Evolutionary conservation across 2,113 vertebrate species (phyloP).

Genomic region (Nanorana parkeri): DNA sequence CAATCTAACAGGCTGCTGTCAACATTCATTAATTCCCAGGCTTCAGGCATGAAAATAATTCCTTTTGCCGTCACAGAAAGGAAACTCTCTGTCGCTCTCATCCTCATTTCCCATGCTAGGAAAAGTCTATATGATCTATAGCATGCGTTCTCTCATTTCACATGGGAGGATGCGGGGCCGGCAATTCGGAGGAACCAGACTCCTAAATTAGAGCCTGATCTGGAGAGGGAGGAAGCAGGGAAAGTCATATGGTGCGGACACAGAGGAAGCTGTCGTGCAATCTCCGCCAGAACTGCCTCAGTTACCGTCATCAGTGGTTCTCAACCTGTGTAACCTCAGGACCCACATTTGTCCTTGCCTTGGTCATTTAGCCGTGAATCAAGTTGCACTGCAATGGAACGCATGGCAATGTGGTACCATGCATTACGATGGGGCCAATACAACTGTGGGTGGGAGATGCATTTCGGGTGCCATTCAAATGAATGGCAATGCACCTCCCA

Average conservation of each 20-base stretch:
- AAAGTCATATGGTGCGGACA: conserved; percentile 3
- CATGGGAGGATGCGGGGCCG: not conserved
- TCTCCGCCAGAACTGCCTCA: not conserved
- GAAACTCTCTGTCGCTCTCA: not conserved
- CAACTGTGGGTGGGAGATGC: no score
- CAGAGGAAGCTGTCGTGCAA: not conserved
- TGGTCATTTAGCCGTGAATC: no score
- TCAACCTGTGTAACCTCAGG: no score
- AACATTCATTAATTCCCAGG: not conserved
- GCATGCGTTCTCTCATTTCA: not conserved
- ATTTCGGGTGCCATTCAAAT: no score
- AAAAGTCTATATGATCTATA: not conserved
- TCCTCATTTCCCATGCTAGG: not conserved
- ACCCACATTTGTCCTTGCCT: no score
- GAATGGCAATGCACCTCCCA: no score
- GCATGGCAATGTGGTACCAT: no score
- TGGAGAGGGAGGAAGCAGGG: conserved; percentile 2
- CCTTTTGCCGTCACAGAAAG: not conserved
- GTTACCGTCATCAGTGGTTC: not conserved
- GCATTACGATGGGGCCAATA: no score
- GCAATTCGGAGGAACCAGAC: conserved; percentile 18
- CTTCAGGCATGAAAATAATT: not conserved
- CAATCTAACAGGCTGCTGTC: not conserved
- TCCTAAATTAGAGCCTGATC: not conserved
- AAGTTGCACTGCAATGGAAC: no score